Percentiles rank a stretch among this genome's conserved stretches.
Conservation (phyloP, 2,113 vertebrate genomes). For the Lutjanus erythropterus region DNA sequence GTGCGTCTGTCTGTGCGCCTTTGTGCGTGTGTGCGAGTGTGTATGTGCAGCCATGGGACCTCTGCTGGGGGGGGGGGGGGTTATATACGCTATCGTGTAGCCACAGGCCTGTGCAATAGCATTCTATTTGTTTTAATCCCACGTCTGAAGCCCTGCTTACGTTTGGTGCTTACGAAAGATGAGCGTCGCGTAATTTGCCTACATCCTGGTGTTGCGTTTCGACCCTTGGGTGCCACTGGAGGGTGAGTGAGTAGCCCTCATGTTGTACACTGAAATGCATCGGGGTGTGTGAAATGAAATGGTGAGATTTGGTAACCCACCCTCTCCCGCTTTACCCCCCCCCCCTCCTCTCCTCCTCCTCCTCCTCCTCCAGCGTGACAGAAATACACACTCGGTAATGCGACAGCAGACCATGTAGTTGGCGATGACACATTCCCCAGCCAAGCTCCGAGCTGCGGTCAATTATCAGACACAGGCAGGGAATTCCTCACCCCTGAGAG, state of each 20-base stretch:
- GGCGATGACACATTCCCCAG: slow-evolving; percentile 73
- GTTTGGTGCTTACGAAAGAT: slow-evolving; percentile 19
- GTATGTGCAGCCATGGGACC: slow-evolving; percentile 36
- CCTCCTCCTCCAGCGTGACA: slow-evolving; percentile 56
- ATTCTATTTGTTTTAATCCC: slow-evolving; percentile 50
- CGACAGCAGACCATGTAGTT: slow-evolving; percentile 73
- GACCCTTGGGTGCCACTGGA: slow-evolving; percentile 40
- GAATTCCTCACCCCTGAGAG: slow-evolving; percentile 70
- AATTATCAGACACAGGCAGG: slow-evolving; percentile 76
- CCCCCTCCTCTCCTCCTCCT: slow-evolving; percentile 9
- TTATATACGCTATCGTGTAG: slow-evolving; percentile 1
- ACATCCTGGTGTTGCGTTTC: slow-evolving; percentile 52
- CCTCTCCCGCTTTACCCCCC: background rate
- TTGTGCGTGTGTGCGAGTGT: slow-evolving; percentile 26
- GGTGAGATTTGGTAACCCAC: slow-evolving; percentile 49
- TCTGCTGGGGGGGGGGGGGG: slow-evolving; percentile 31
- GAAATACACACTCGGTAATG: slow-evolving; percentile 78
- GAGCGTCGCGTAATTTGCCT: slow-evolving; percentile 52
- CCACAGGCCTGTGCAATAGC: slow-evolving; percentile 20
- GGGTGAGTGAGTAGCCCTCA: slow-evolving; percentile 21
- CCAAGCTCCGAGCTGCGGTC: slow-evolving; percentile 68
- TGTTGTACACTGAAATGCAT: slow-evolving; percentile 42
- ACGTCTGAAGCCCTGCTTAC: slow-evolving; percentile 34
- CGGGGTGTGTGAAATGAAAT: slow-evolving; percentile 35
- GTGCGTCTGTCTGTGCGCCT: slow-evolving; percentile 15